Conservation (phyloP, 2,113 vertebrate species). For the Serinus canaria region DNA sequence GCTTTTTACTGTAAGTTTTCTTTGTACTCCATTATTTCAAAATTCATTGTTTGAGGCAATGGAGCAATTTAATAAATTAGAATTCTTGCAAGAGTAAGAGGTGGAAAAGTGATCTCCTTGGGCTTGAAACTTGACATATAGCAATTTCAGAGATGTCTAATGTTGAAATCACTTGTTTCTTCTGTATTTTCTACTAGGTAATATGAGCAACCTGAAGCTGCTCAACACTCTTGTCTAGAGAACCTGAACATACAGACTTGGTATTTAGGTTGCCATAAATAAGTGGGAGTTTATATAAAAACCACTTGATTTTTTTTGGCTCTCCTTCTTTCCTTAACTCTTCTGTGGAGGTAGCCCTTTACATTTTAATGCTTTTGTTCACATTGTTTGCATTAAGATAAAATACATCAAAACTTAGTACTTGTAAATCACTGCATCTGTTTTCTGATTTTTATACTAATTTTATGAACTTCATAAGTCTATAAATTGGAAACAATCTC, state of each 20-base stretch:
- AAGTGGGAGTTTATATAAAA: neutral
- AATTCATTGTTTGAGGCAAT: neutral
- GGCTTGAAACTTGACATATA: neutral
- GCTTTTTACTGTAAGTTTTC: neutral
- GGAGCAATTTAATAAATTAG: neutral
- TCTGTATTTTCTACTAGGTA: neutral
- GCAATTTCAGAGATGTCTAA: neutral
- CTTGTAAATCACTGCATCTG: neutral
- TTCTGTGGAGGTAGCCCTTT: neutral
- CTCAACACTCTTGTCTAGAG: neutral
- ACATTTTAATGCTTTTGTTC: neutral
- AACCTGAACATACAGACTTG: neutral
- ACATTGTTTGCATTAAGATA: neutral
- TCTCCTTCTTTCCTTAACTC: neutral
- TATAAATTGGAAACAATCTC: conserved; percentile 25
- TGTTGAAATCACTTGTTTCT: neutral
- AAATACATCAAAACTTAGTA: neutral
- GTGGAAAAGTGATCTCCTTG: neutral
- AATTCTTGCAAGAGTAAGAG: neutral
- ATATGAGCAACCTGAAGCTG: neutral
- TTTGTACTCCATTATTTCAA: neutral
- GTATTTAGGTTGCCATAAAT: neutral
- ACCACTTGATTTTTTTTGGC: neutral
- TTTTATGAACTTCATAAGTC: neutral
- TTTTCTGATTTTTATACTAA: neutral